A percentile compares a stretch with the other conserved stretches of the same genome.
phyloP scores from a whole-genome alignment of 2,888 invertebrate genomes.

The Dascillus cervinus region DNA sequence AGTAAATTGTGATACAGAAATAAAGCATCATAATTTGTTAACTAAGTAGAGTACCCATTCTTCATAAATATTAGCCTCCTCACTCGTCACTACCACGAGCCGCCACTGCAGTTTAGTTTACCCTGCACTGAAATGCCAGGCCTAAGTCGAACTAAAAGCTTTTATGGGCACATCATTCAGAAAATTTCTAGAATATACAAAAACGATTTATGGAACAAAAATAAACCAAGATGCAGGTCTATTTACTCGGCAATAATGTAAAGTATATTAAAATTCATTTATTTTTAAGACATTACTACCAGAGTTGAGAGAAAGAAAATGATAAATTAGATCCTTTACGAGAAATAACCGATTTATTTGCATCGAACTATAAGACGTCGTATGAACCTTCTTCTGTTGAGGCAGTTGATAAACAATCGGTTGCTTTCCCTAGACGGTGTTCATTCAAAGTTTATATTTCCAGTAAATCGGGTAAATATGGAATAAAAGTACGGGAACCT shows the following conservation, averaged over 20 bases:
- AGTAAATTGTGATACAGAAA: too few species aligned
- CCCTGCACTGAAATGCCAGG: too few species aligned
- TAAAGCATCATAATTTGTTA: too few species aligned
- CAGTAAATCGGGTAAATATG: constrained; percentile 3
- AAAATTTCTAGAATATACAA: constrained; percentile 4
- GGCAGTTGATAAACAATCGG: constrained; percentile 1
- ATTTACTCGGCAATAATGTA: constrained; percentile 3
- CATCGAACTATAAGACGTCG: constrained; percentile 2
- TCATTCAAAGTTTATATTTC: constrained; percentile 3
- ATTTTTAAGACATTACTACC: constrained; percentile 4
- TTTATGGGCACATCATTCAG: constrained; percentile 5
- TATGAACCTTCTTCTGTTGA: constrained; percentile 1
- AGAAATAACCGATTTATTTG: constrained; percentile 2
- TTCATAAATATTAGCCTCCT: too few species aligned
- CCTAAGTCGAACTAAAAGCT: too few species aligned
- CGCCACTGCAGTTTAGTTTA: too few species aligned
- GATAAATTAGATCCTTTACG: too few species aligned
- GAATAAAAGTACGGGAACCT: constrained; percentile 4
- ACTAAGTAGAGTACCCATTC: too few species aligned
- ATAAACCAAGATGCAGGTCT: constrained; percentile 3
- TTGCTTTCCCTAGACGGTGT: constrained; percentile 5
- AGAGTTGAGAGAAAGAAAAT: constrained; percentile 4
- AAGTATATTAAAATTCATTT: constrained; percentile 2
- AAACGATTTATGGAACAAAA: too few species aligned
- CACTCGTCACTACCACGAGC: too few species aligned